A percentile compares a stretch with the other conserved stretches of the same genome.
These are phyloP conservation scores for Leptopilina boulardi DNA, from an alignment of 1,140 invertebrate genomes.

Conservation along the genomic window DNA sequence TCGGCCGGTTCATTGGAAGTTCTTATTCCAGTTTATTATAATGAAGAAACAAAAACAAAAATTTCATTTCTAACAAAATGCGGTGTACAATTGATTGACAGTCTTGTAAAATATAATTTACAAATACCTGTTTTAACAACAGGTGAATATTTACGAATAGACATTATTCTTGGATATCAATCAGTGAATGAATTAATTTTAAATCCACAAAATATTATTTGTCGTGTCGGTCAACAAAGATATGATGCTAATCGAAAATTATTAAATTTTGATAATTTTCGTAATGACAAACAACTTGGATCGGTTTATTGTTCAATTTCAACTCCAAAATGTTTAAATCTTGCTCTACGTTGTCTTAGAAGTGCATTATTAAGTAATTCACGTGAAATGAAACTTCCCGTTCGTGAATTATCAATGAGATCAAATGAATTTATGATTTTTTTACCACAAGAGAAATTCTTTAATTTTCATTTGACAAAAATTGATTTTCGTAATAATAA, in stretches of 20 bases:
- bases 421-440: conserved; percentile 64
- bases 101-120: conserved; percentile 63
- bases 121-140: conserved; percentile 52
- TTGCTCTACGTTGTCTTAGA: conserved; percentile 61
- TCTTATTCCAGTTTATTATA: conserved; percentile 66
- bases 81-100: conserved; percentile 58
- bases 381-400: conserved; percentile 54
- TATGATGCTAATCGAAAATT: conserved; percentile 63
- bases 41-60: conserved; percentile 59
- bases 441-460: conserved; percentile 65
- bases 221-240: conserved; percentile 56
- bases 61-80: conserved; percentile 67
- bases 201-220: conserved; percentile 63
- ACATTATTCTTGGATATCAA: conserved; percentile 69
- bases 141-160: conserved; percentile 59
- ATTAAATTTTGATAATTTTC: conserved; percentile 69
- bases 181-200: conserved; percentile 57
- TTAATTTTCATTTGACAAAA: conserved; percentile 60
- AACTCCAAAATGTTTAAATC: conserved; percentile 61
- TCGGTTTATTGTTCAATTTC: conserved; percentile 69
- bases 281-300: conserved; percentile 63
- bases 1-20: conserved; percentile 62
- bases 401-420: conserved; percentile 66
- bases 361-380: conserved; percentile 46
- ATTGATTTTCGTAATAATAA: conserved; percentile 69